Evolutionary conservation across 2,113 vertebrate genomes (phyloP).

Genomic region (Columbina picui): DNA sequence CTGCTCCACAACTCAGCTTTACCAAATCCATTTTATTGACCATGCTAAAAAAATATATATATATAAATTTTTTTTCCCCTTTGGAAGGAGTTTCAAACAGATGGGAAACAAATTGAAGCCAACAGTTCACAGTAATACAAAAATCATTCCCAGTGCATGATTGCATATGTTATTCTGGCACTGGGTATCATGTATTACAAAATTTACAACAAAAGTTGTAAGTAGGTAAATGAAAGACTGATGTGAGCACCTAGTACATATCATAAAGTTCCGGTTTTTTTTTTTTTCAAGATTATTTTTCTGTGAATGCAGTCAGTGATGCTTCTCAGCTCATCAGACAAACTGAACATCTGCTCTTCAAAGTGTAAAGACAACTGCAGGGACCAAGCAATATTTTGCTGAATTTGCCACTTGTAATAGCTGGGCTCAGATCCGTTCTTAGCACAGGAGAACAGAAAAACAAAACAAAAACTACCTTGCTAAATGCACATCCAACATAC

Average conservation of each 20-base stretch:
- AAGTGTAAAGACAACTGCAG: slow-evolving; percentile 42
- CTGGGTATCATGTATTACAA: not conserved
- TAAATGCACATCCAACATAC: not conserved
- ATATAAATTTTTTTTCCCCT: not conserved
- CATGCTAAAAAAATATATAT: not conserved
- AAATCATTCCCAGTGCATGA: not conserved
- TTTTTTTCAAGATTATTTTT: not conserved
- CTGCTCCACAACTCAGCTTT: not conserved
- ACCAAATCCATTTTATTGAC: not conserved
- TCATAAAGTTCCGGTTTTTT: not conserved
- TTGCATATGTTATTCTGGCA: not conserved
- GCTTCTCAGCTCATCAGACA: slow-evolving; percentile 49
- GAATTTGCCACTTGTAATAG: not conserved
- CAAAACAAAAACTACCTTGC: not conserved
- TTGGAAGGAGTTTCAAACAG: not conserved
- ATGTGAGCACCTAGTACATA: not conserved
- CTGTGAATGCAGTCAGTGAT: not conserved
- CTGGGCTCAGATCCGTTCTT: not conserved
- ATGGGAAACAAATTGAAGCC: not conserved
- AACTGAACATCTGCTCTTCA: slow-evolving; percentile 53
- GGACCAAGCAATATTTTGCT: slow-evolving; percentile 39
- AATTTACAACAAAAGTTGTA: not conserved
- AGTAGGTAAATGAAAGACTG: not conserved
- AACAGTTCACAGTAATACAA: not conserved
- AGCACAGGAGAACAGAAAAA: not conserved